Evolutionary conservation across 2,113 vertebrate species (phyloP), one percentile per base, ranked within the genome.

Genomic region (Paedocypris sp.): DNA sequence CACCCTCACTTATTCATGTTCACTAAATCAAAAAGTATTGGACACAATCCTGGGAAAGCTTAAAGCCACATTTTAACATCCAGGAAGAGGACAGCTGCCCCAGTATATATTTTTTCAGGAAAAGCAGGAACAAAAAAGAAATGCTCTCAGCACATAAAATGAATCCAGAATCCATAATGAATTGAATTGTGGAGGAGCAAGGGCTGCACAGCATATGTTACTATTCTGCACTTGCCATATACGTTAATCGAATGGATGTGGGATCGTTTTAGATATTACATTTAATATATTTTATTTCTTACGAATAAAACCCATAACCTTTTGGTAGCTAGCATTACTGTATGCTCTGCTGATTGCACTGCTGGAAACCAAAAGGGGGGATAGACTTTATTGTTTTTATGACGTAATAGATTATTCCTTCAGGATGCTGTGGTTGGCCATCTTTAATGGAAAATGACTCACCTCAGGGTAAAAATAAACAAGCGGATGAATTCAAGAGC

Each of bases 371-470:
- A n/a, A n/a, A n/a, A n/a, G n/a, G n/a, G 19, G 48, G 26, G 43
- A 29, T 28, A 38, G 23, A 31, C 57, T 26, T 54, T 60, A 22
- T 18, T 18, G 16, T 48, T 60, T 69, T 69, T 56, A 56, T 46
- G 49, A 20, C 22, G 26, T 48, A 49, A 56, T 68, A 36, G 36
- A 68, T 71, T 68, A 68, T 68, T 67, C 65, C 60, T 51, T 10
- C 11, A 5, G 13, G 25, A 56, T 19, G 5, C 12, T 29, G 31
- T 47, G 28, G 48, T 26, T 42, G 47, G 46, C 25, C 38, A 51
- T 35, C 54, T 25, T 48, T 64, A 71, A 67, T 67, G 60, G 64
- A 48, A 63, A 29, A 15, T 25, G 35, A 25, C 31, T 46, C 33
- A 38, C 64, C 42, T 38, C 13, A 3, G 56, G 52, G 65, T 26